A percentile compares a stretch with the other conserved stretches of the same genome.
Evolutionary conservation across 2,888 invertebrate species (phyloP).

Genomic region (Neria commutata): DNA sequence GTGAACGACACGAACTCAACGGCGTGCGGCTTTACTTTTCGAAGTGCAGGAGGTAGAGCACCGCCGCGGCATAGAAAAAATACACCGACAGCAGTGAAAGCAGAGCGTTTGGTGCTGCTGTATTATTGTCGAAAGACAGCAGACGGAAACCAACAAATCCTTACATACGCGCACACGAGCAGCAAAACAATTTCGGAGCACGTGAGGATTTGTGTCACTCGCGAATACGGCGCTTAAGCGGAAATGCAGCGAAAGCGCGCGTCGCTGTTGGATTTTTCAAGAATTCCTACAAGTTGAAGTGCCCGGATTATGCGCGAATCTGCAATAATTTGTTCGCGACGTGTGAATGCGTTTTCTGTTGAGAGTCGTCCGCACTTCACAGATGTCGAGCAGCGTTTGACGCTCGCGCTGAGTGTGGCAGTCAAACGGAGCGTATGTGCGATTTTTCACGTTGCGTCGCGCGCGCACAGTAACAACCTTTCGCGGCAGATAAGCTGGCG

Average conservation of each 20-base stretch:
- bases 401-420: conserved; percentile 26
- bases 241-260: conserved; percentile 30
- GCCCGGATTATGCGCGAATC: too few species aligned
- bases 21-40: too few species aligned
- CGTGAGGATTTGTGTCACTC: too few species aligned
- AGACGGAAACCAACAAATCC: too few species aligned
- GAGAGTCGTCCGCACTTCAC: conserved; percentile 32
- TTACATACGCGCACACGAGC: too few species aligned
- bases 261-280: conserved; percentile 24
- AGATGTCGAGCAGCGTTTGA: conserved; percentile 34
- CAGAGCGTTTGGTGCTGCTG: not conserved
- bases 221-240: too few species aligned
- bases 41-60: too few species aligned
- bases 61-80: too few species aligned
- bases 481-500: conserved; percentile 27
- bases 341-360: too few species aligned
- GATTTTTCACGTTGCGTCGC: conserved; percentile 37
- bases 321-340: not conserved
- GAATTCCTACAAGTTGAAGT: conserved; percentile 38
- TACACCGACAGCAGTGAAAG: conserved; percentile 5
- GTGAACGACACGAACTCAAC: too few species aligned
- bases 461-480: conserved; percentile 1
- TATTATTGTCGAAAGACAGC: conserved; percentile 11
- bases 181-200: too few species aligned
- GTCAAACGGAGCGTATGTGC: conserved; percentile 52